Base-by-base conservation (phyloP, 2,113 vertebrate genomes). In the Struthio camelus region DNA sequence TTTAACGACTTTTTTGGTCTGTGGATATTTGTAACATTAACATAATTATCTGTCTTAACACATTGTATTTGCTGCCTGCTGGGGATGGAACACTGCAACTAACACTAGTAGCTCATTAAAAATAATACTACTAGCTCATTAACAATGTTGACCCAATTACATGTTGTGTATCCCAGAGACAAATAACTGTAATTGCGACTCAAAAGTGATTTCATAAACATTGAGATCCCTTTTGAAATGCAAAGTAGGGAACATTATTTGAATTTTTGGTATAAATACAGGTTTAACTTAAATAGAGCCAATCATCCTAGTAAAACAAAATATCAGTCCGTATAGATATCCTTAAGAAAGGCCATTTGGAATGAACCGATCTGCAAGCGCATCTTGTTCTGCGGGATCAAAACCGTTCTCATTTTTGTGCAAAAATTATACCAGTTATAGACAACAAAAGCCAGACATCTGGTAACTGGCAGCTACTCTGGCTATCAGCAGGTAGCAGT, bases 161-260 rank as follows among this genome's bases (percentile, higher is more conserved):
- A 89, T 89, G 94, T 97, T 97, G 94, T 97, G 71, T 81, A 90
- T 96, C 84, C 87, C 83, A 85, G 80, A 97, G 95, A 98, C 97
- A 98, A 98, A 98, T 96, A 94, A 97, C 93, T 94, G 92, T 96
- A 97, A 98, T 97, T 98, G 96, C 88, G 16, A 93, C 91, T 96
- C 91, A 95, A 95, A 97, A 97, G 94, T 80, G 94, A 95, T 96
- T 97, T 92, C 94, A 95, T 97, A 95, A 97, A 97, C 95, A 95
- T 32, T 9, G 78, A 78, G 89, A 82, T 92, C 87, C 84, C 91
- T 73, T 97, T 93, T 97, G 90, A 97, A 97, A 96, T 94, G 94
- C 95, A 96, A 97, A 97, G 81, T 22, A 51, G 92, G 89, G 69
- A 28, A 34, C 71, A 66, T 94, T 93, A 87, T 96, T 96, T 90